These are phyloP conservation scores for Tylochromis polylepis DNA, from an alignment of 2,113 vertebrate species.

Conservation along the genomic window DNA sequence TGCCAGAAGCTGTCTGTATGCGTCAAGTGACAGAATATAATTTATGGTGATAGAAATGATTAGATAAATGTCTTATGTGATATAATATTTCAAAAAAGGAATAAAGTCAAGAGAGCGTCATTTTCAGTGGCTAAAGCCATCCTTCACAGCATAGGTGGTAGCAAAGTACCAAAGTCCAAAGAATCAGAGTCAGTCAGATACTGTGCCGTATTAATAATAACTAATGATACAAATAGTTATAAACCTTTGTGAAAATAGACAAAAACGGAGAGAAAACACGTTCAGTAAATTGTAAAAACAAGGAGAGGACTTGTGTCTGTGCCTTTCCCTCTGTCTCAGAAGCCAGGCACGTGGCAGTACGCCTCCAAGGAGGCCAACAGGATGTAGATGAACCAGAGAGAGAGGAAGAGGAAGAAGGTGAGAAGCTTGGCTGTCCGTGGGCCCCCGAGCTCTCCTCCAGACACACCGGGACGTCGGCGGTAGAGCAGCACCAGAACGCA, in stretches of 20 bases:
- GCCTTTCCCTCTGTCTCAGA: constrained; percentile 58
- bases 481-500: constrained; percentile 72
- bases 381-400: constrained; percentile 80
- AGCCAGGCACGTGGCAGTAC: constrained; percentile 77
- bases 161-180: constrained; percentile 47
- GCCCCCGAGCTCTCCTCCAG: constrained; percentile 79
- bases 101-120: background rate
- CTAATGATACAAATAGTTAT: constrained; percentile 65
- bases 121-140: constrained; percentile 39
- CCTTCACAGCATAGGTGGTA: constrained; percentile 48
- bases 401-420: constrained; percentile 73
- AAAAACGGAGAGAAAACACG: constrained; percentile 50
- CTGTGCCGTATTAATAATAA: constrained; percentile 49
- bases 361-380: constrained; percentile 77
- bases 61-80: constrained; percentile 5
- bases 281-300: constrained; percentile 50
- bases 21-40: background rate
- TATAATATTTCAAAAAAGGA: background rate
- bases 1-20: background rate
- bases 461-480: constrained; percentile 68
- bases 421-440: constrained; percentile 77
- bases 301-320: constrained; percentile 23
- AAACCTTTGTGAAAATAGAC: constrained; percentile 64
- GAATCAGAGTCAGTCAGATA: constrained; percentile 49
- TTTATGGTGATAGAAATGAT: constrained; percentile 10